Evolutionary conservation across 30 jellyfish, hydroid and myxozoan species (phyloP).

Genomic region (Aurelia aurita): DNA sequence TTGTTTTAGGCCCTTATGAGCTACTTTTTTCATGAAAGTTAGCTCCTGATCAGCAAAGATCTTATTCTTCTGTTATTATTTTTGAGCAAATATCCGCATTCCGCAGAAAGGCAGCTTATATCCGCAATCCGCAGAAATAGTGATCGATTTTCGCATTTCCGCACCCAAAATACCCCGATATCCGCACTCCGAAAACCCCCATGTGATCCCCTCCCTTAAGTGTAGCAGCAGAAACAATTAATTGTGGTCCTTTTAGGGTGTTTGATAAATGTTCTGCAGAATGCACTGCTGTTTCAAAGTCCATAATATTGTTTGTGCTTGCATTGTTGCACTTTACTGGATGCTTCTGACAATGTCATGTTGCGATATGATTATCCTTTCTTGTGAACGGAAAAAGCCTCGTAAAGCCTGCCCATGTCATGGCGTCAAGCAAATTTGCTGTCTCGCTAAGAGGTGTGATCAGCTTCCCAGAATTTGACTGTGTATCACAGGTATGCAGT

Average conservation of each 20-base stretch:
- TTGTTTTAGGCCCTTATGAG: too few species aligned
- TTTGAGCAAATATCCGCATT: too few species aligned
- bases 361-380: slow-evolving; percentile 38
- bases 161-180: too few species aligned
- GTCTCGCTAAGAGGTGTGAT: slow-evolving; percentile 41
- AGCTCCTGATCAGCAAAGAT: too few species aligned
- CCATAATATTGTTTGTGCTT: slow-evolving; percentile 42
- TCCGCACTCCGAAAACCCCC: too few species aligned
- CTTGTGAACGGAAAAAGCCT: slow-evolving; percentile 19
- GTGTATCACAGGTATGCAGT: slow-evolving; percentile 35
- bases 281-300: slow-evolving; percentile 31
- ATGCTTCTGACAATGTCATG: slow-evolving; percentile 53
- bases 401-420: slow-evolving; percentile 52
- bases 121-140: too few species aligned
- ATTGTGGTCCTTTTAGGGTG: slow-evolving; percentile 48
- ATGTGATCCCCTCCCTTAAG: too few species aligned
- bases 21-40: too few species aligned
- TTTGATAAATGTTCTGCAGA: slow-evolving; percentile 43
- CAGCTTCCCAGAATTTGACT: slow-evolving; percentile 48
- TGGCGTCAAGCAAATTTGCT: slow-evolving; percentile 45
- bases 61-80: too few species aligned
- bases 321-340: slow-evolving; percentile 36
- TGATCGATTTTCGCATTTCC: too few species aligned
- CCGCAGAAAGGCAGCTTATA: too few species aligned
- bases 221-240: slow-evolving; percentile 28